Percentiles rank a stretch among this genome's conserved stretches.
Conservation (phyloP, 2,888 invertebrate genomes). For the Drosophila tanythrix region DNA sequence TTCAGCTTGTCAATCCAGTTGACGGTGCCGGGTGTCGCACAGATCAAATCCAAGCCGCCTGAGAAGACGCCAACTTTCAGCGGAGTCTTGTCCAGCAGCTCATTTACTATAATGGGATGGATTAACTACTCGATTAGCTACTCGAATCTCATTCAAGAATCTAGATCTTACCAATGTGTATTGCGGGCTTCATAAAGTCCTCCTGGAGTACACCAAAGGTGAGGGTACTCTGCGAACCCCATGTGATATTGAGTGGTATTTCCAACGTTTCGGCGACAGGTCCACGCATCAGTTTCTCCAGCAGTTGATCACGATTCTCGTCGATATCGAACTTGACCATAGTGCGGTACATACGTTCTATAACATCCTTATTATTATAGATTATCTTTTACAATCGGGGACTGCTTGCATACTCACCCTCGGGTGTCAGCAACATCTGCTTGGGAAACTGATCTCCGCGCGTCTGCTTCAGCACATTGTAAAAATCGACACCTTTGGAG, state of each 20-base stretch:
- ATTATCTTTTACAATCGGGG: too few species aligned
- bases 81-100: conserved; percentile 88
- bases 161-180: conserved; percentile 86
- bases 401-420: conserved; percentile 34
- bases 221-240: conserved; percentile 87
- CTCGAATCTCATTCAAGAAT: background rate
- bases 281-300: conserved; percentile 89
- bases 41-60: conserved; percentile 94
- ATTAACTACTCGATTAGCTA: background rate
- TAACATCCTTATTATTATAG: too few species aligned
- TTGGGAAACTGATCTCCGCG: conserved; percentile 62
- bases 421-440: conserved; percentile 8
- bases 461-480: conserved; percentile 88
- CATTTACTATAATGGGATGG: conserved; percentile 87
- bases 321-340: conserved; percentile 77
- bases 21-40: conserved; percentile 91
- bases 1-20: conserved; percentile 90
- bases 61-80: conserved; percentile 90
- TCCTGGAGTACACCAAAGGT: conserved; percentile 88
- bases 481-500: conserved; percentile 90
- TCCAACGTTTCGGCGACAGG: conserved; percentile 88
- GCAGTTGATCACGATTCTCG: conserved; percentile 74
- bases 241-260: conserved; percentile 88
- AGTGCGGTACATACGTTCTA: conserved; percentile 67
- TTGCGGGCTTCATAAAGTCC: conserved; percentile 94